phyloP scores from a whole-genome alignment of 2,113 vertebrate genomes.

The Orientallactaga bullata region DNA sequence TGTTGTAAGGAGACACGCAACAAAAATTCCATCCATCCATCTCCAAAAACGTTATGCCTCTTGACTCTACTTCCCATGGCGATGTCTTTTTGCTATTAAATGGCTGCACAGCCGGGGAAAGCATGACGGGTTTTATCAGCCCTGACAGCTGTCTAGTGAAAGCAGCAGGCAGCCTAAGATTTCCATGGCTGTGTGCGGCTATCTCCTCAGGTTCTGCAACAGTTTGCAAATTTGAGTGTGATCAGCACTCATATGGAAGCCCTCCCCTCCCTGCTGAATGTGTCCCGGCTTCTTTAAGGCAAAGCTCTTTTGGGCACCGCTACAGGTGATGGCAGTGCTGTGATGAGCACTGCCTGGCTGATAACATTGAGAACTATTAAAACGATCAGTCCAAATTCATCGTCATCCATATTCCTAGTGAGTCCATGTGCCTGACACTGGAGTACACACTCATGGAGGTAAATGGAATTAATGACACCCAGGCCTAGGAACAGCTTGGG shows the following conservation, averaged over 20 bases:
- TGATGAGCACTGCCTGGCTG: no score
- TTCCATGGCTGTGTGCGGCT: not conserved
- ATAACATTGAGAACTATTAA: not conserved
- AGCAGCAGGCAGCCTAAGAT: not conserved
- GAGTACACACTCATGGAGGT: not conserved
- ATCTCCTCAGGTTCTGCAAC: not conserved
- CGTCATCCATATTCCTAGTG: not conserved
- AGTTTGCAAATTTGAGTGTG: not conserved
- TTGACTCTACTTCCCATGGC: slow-evolving; percentile 49
- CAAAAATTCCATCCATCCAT: slow-evolving; percentile 49
- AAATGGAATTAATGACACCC: not conserved
- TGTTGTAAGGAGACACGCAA: slow-evolving; percentile 45
- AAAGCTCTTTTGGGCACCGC: not conserved
- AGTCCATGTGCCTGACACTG: not conserved
- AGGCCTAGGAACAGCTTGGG: not conserved
- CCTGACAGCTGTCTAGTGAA: slow-evolving; percentile 65
- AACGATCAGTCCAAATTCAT: not conserved
- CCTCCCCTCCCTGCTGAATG: not conserved
- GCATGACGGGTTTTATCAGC: slow-evolving; percentile 53
- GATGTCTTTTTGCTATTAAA: slow-evolving; percentile 63
- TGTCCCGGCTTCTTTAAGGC: not conserved
- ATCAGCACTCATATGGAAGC: not conserved
- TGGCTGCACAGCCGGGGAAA: slow-evolving; percentile 23
- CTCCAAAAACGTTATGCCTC: slow-evolving; percentile 49
- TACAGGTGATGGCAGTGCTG: not conserved